Conservation (phyloP, 1,140 invertebrate species). For the Saccostrea glomerata region DNA sequence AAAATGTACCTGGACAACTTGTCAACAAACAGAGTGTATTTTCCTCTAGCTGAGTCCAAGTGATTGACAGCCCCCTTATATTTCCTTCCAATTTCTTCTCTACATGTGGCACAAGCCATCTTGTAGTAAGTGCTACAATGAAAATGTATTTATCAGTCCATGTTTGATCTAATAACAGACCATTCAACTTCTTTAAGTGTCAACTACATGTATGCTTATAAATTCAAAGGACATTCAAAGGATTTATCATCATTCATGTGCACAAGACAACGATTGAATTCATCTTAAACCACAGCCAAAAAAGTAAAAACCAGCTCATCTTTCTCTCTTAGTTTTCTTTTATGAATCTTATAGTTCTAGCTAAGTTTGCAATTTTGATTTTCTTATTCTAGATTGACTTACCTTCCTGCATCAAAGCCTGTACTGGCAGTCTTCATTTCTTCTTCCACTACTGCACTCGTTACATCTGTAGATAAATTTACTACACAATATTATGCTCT, state of each 20-base stretch:
- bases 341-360: too few species aligned
- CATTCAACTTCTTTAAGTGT: too few species aligned
- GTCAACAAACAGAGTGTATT: conserved; percentile 4
- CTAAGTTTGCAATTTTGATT: too few species aligned
- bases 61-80: conserved; percentile 10
- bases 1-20: neutral
- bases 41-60: neutral
- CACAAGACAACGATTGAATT: too few species aligned
- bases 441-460: conserved; percentile 6
- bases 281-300: too few species aligned
- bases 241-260: too few species aligned
- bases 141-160: neutral
- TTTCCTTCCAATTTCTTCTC: neutral
- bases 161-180: too few species aligned
- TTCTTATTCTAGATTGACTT: neutral
- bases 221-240: too few species aligned
- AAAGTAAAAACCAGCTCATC: too few species aligned
- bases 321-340: too few species aligned
- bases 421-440: neutral
- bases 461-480: neutral
- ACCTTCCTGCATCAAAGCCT: conserved; percentile 26
- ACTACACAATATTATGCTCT: too few species aligned
- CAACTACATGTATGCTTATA: too few species aligned
- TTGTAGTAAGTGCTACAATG: neutral
- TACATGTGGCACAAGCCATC: conserved; percentile 10